These are phyloP conservation scores for Periophthalmus magnuspinnatus DNA, from an alignment of 2,797 vertebrate species.

Conservation along the genomic window DNA sequence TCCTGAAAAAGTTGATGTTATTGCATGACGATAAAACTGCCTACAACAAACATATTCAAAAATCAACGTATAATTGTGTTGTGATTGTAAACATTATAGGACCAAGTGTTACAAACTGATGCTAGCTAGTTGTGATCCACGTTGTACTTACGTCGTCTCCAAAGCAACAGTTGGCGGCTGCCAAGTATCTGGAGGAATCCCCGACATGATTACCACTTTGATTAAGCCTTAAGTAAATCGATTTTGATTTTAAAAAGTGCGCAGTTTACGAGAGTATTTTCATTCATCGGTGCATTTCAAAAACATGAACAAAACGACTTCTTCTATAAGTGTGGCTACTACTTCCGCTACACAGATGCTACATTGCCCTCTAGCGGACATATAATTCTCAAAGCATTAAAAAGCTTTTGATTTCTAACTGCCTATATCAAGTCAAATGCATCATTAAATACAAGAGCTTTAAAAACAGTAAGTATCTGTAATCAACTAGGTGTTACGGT, in stretches of 20 bases:
- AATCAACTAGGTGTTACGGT: too few relatives aligned
- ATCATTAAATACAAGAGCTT: too few relatives aligned
- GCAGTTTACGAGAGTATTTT: background rate
- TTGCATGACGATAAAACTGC: too few relatives aligned
- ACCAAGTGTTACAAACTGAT: background rate
- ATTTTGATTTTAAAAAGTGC: background rate
- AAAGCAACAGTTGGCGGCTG: conserved; percentile 83
- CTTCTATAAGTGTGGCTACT: conserved; percentile 10
- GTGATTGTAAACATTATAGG: too few relatives aligned
- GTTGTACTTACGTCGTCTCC: conserved; percentile 79
- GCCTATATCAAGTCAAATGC: too few relatives aligned
- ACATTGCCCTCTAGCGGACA: conserved; percentile 38
- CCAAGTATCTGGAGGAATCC: conserved; percentile 89
- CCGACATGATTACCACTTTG: conserved; percentile 63
- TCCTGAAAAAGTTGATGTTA: conserved; percentile 70
- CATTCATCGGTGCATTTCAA: conserved; percentile 8
- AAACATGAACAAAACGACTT: conserved; percentile 17
- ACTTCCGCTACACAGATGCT: background rate
- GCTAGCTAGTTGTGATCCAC: background rate
- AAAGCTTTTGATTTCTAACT: too few relatives aligned
- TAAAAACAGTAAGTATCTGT: too few relatives aligned
- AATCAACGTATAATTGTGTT: too few relatives aligned
- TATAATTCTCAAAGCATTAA: too few relatives aligned
- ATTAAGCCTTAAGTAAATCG: background rate
- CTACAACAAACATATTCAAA: too few relatives aligned